Conservation (phyloP, 2,888 invertebrate genomes). For the Macaria liturata region DNA sequence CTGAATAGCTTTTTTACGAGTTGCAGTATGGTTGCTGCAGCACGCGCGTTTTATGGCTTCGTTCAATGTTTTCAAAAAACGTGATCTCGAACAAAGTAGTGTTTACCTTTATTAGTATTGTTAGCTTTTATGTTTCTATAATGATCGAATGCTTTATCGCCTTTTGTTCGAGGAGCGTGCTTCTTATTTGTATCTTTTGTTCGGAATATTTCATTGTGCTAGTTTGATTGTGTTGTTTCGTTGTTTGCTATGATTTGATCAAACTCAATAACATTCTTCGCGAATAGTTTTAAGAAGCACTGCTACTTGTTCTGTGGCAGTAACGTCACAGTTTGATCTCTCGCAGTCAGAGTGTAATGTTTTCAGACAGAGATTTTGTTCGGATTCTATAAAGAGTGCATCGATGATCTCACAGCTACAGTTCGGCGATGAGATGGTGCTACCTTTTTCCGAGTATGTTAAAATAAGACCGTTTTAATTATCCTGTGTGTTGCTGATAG, state of each 20-base stretch:
- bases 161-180: slow-evolving; percentile 22
- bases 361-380: slow-evolving; percentile 16
- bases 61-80: slow-evolving; percentile 25
- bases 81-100: slow-evolving; percentile 25
- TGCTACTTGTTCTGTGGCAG: slow-evolving; percentile 5
- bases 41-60: slow-evolving; percentile 22
- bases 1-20: slow-evolving; percentile 20
- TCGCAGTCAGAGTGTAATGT: slow-evolving; percentile 3
- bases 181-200: slow-evolving; percentile 24
- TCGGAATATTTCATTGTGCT: slow-evolving; percentile 20
- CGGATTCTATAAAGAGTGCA: slow-evolving; percentile 24
- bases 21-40: slow-evolving; percentile 21
- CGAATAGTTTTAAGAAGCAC: background rate
- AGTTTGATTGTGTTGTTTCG: slow-evolving; percentile 11
- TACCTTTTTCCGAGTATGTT: slow-evolving; percentile 7
- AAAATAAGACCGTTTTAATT: slow-evolving; percentile 1
- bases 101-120: slow-evolving; percentile 24
- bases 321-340: slow-evolving; percentile 20
- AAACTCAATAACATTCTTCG: slow-evolving; percentile 9
- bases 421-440: slow-evolving; percentile 16
- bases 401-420: slow-evolving; percentile 27
- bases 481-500: no score
- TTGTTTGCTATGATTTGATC: slow-evolving; percentile 10
- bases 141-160: slow-evolving; percentile 26
- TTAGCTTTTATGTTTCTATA: slow-evolving; percentile 21